A percentile compares a stretch with the other conserved stretches of the same genome.
Conservation (phyloP, 1,140 invertebrate genomes). For the Euwallacea fornicatus region DNA sequence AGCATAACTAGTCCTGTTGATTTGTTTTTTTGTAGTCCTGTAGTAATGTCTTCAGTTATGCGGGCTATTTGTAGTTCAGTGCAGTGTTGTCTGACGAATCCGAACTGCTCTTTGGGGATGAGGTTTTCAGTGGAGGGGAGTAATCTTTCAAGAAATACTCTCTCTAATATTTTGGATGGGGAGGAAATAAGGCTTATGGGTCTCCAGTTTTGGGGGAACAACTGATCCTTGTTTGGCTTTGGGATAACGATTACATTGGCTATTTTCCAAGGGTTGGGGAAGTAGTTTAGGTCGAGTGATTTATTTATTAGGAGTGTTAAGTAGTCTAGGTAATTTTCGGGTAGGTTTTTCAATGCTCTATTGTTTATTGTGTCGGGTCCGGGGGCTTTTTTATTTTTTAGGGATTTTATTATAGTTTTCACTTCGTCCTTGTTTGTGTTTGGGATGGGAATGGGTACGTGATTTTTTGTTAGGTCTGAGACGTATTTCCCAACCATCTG, state of each 20-base stretch:
- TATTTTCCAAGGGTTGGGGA: background rate
- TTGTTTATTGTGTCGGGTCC: constrained; percentile 8
- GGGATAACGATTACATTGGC: background rate
- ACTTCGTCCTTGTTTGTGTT: too few species aligned
- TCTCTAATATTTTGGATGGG: background rate
- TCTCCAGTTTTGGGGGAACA: background rate
- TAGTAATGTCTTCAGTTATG: background rate
- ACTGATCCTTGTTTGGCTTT: background rate
- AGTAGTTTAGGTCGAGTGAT: background rate
- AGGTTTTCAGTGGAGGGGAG: background rate
- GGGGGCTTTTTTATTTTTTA: constrained; percentile 17
- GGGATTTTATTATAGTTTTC: background rate
- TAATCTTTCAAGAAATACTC: background rate
- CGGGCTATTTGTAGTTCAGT: background rate
- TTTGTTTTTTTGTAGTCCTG: constrained; percentile 5
- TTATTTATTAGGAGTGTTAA: background rate
- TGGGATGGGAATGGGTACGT: background rate
- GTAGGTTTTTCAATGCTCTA: background rate
- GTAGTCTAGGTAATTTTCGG: background rate
- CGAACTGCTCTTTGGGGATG: constrained; percentile 19
- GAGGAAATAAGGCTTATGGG: background rate
- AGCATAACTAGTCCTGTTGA: background rate
- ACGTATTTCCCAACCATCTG: background rate
- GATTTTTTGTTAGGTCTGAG: background rate
- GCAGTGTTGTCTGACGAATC: constrained; percentile 4